These are phyloP conservation scores for Thermophis baileyi DNA, from an alignment of 2,113 vertebrate genomes.

Conservation along the genomic window DNA sequence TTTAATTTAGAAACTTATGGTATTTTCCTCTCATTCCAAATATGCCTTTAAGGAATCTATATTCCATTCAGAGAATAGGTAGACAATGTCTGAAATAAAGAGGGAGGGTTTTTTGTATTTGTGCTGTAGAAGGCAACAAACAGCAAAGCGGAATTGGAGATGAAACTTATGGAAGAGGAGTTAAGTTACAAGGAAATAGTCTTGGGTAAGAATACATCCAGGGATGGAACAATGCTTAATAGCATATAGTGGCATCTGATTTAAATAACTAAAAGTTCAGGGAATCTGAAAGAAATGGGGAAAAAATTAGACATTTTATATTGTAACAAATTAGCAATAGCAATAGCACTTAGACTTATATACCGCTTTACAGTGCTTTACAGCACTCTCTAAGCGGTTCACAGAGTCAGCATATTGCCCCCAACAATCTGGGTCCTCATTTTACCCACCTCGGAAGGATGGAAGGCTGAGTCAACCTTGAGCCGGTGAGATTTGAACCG, in stretches of 20 bases:
- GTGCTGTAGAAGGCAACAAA: neutral
- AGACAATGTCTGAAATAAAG: neutral
- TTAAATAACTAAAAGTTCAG: neutral
- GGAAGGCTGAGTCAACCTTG: too few species aligned
- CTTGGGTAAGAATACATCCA: neutral
- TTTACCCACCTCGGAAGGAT: too few species aligned
- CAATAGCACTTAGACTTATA: too few species aligned
- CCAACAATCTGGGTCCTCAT: too few species aligned
- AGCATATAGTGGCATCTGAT: neutral
- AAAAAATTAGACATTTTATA: neutral
- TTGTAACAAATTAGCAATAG: neutral
- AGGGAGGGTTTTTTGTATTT: neutral
- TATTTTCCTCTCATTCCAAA: neutral
- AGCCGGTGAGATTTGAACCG: too few species aligned
- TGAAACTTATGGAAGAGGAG: neutral
- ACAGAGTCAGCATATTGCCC: too few species aligned
- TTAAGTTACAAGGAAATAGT: neutral
- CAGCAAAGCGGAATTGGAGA: neutral
- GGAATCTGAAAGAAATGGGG: neutral
- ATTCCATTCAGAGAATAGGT: neutral
- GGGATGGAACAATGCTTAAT: neutral
- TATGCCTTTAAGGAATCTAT: neutral
- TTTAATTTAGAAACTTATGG: neutral
- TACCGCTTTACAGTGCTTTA: too few species aligned
- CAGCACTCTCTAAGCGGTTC: too few species aligned